Percentiles rank a stretch among this genome's conserved stretches.
Conservation (phyloP, 2,113 vertebrate genomes). For the Rhodinocichla rosea region DNA sequence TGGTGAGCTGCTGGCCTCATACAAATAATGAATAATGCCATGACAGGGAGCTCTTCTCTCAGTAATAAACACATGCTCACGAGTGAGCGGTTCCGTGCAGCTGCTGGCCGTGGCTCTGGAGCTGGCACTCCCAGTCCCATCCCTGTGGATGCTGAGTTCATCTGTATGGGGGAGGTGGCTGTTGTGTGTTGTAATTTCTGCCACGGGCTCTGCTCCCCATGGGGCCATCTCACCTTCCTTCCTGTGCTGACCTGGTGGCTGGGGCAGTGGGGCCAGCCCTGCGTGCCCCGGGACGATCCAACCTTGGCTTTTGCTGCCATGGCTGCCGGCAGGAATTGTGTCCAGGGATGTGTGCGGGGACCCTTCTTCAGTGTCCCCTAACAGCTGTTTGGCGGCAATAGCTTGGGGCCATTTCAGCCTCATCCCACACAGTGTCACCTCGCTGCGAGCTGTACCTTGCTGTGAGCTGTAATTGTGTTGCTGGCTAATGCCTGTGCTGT, state of each 20-base stretch:
- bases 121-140: rapidly evolving
- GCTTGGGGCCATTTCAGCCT: not conserved
- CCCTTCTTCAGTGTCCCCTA: not conserved
- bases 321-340: not conserved
- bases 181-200: not conserved
- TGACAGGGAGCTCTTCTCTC: not conserved
- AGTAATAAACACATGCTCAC: not conserved
- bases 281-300: rapidly evolving
- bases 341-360: not conserved
- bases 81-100: not conserved
- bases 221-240: not conserved
- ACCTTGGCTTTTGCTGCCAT: rapidly evolving
- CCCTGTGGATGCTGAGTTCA: not conserved
- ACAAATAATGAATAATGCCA: not conserved
- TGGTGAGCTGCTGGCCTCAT: not conserved
- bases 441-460: not conserved
- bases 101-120: not conserved
- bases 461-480: conserved; percentile 12
- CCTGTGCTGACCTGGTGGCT: not conserved
- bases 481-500: not conserved
- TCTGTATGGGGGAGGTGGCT: rapidly evolving
- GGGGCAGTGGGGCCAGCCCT: not conserved
- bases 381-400: not conserved
- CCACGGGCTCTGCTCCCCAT: not conserved
- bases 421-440: not conserved